These are phyloP conservation scores for Brachylomia viminalis DNA, from an alignment of 2,888 invertebrate species.

Conservation along the genomic window DNA sequence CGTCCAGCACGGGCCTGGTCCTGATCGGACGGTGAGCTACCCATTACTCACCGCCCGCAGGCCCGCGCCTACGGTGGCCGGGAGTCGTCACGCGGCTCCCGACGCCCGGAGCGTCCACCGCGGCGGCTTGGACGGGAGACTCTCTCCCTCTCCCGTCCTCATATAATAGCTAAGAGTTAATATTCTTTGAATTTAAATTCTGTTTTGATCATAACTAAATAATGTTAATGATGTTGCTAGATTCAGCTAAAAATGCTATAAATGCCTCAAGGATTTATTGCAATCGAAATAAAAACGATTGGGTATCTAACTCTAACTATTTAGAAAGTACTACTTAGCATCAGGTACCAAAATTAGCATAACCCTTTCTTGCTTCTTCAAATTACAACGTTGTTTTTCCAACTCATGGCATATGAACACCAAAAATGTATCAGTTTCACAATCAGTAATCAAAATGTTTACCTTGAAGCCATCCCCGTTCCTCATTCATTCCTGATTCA, in stretches of 20 bases:
- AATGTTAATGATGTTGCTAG: neutral
- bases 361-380: neutral
- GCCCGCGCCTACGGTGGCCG: no score
- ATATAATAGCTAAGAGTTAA: neutral
- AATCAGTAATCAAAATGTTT: conserved; percentile 46
- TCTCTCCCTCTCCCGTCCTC: no score
- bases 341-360: neutral
- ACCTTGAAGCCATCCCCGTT: conserved; percentile 22
- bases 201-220: neutral
- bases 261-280: neutral
- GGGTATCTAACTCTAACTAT: neutral
- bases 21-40: no score
- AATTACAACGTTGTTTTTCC: neutral
- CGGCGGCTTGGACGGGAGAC: no score
- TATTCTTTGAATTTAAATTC: neutral
- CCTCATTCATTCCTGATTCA: conserved; percentile 53
- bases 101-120: no score
- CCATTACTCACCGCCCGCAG: no score
- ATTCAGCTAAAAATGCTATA: neutral
- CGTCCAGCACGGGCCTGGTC: no score
- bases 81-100: no score
- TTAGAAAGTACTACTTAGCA: neutral
- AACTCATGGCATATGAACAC: conserved; percentile 2
- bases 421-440: conserved; percentile 19
- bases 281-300: neutral